Evolutionary conservation across 2,797 vertebrate genomes (phyloP).

Genomic region (Anableps anableps): DNA sequence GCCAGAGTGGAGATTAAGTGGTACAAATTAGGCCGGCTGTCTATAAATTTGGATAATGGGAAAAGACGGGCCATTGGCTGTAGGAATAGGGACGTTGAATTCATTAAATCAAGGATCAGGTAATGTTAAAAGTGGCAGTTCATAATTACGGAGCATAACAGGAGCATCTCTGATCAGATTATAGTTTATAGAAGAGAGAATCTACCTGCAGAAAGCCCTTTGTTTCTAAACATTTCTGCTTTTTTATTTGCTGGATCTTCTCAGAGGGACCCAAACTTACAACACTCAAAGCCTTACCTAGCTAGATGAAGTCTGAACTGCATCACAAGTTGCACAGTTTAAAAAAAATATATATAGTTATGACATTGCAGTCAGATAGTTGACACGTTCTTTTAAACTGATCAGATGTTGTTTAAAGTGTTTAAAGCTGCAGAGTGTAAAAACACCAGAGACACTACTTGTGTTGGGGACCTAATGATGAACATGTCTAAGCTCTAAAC

Average conservation of each 20-base stretch:
- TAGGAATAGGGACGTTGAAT: slow-evolving; percentile 56
- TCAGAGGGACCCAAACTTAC: slow-evolving; percentile 15
- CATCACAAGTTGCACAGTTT: slow-evolving; percentile 25
- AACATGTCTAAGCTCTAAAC: slow-evolving; percentile 44
- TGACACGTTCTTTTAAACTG: slow-evolving; percentile 20
- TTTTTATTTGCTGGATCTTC: slow-evolving; percentile 24
- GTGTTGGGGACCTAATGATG: slow-evolving; percentile 11
- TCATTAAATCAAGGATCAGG: slow-evolving; percentile 58
- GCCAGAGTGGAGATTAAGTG: slow-evolving; percentile 16
- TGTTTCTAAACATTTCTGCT: slow-evolving; percentile 22
- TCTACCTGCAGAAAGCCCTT: slow-evolving; percentile 42
- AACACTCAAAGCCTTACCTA: slow-evolving; percentile 26
- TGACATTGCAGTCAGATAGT: slow-evolving; percentile 34
- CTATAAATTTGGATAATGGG: slow-evolving; percentile 34
- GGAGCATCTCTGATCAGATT: slow-evolving; percentile 32
- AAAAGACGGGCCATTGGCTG: slow-evolving; percentile 43
- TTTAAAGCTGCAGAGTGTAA: slow-evolving; percentile 42
- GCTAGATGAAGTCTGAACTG: slow-evolving; percentile 13
- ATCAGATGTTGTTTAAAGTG: slow-evolving; percentile 31
- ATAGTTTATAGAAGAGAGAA: slow-evolving; percentile 26
- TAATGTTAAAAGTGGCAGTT: slow-evolving; percentile 45
- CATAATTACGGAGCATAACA: slow-evolving; percentile 30
- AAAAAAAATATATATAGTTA: slow-evolving; percentile 30
- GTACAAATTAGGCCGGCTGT: slow-evolving; percentile 26
- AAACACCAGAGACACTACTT: slow-evolving; percentile 21